These are phyloP conservation scores for Myiotriccus ornatus DNA, from an alignment of 2,797 vertebrate species.

Conservation along the genomic window DNA sequence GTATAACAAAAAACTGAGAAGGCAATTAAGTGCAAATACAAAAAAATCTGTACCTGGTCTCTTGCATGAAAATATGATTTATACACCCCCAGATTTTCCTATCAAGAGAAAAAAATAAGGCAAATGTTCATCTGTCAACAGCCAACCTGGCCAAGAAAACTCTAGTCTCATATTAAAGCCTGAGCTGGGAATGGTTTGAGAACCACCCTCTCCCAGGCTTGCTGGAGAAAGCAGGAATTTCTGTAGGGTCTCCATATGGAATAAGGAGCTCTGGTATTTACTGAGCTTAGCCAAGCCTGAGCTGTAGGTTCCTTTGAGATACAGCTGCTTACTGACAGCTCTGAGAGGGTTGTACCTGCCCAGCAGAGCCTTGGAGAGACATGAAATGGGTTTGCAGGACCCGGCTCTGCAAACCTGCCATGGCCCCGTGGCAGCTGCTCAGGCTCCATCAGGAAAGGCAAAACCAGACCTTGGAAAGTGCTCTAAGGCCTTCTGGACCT, in stretches of 20 bases:
- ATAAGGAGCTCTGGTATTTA: neutral
- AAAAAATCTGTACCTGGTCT: conserved; percentile 29
- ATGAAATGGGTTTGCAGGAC: neutral
- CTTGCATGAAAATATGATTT: neutral
- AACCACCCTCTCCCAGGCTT: neutral
- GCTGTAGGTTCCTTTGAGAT: neutral
- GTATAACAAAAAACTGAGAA: conserved; percentile 38
- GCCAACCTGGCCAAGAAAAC: neutral
- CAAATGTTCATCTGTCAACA: neutral
- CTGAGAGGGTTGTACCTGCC: neutral
- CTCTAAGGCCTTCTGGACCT: neutral
- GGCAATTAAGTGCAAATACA: conserved; percentile 49
- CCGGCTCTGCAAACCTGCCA: neutral
- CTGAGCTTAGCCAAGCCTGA: neutral
- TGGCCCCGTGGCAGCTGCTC: neutral
- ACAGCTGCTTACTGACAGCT: neutral
- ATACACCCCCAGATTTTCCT: neutral
- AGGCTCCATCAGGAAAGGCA: neutral
- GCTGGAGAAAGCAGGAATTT: neutral
- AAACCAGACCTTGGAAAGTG: neutral
- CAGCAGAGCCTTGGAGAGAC: neutral
- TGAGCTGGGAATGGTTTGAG: neutral
- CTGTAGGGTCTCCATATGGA: neutral
- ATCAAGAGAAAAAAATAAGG: neutral
- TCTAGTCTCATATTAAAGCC: neutral